Conservation (phyloP, 2,888 invertebrate genomes). For the Drosophila anomalata region DNA sequence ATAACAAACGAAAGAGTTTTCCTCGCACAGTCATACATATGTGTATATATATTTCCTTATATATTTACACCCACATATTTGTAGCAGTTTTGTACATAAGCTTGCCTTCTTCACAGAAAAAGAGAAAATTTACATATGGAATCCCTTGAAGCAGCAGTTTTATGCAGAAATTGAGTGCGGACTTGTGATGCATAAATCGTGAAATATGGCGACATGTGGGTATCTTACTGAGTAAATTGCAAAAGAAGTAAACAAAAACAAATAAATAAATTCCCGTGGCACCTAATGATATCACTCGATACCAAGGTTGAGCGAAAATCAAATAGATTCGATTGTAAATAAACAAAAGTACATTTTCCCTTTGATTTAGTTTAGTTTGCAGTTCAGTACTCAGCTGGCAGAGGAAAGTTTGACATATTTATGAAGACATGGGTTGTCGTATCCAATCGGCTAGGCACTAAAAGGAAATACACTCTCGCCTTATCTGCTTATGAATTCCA, state of each 20-base stretch:
- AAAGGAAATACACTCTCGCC: not conserved
- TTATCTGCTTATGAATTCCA: not conserved
- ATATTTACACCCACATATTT: slow-evolving; percentile 26
- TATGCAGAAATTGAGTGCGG: slow-evolving; percentile 30
- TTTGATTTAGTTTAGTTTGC: slow-evolving; percentile 8
- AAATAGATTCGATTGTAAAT: slow-evolving; percentile 19
- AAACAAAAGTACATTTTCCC: slow-evolving; percentile 11
- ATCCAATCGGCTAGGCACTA: not conserved
- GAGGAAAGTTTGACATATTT: not conserved
- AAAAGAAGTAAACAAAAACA: slow-evolving; percentile 25
- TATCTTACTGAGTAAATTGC: slow-evolving; percentile 12
- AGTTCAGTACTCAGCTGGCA: not conserved
- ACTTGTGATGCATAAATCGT: slow-evolving; percentile 26
- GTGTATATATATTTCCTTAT: slow-evolving; percentile 3
- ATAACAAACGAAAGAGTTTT: slow-evolving; percentile 36
- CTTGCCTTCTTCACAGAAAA: slow-evolving; percentile 10
- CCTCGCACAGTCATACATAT: slow-evolving; percentile 11
- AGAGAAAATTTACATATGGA: slow-evolving; percentile 27
- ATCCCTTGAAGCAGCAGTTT: slow-evolving; percentile 11
- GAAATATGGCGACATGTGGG: slow-evolving; percentile 3
- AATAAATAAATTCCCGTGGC: slow-evolving; percentile 16
- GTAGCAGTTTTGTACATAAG: slow-evolving; percentile 30
- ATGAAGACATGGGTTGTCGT: not conserved
- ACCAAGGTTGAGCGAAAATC: slow-evolving; percentile 29
- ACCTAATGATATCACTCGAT: slow-evolving; percentile 28